Evolutionary conservation across 2,888 invertebrate species (phyloP).

Genomic region (Oscheius sp.): DNA sequence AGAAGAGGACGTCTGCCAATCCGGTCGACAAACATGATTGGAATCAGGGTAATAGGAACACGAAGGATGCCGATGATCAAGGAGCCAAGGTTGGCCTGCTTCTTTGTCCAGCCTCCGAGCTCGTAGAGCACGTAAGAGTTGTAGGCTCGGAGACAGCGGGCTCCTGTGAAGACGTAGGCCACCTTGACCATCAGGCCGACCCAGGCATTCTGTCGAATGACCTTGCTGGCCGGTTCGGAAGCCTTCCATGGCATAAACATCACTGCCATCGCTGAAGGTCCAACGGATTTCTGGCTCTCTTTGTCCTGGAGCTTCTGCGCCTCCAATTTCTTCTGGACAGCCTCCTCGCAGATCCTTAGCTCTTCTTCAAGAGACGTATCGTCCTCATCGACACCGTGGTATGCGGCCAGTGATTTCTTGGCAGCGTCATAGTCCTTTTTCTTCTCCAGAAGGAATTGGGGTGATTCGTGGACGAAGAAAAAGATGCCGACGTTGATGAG

Average conservation of each 20-base stretch:
- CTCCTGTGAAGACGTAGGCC: conserved; percentile 55
- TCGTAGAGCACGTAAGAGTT: conserved; percentile 46
- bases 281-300: conserved; percentile 1
- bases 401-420: conserved; percentile 41
- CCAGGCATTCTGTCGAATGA: conserved; percentile 46
- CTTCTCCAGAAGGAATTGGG: conserved; percentile 45
- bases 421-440: conserved; percentile 42
- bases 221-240: conserved; percentile 30
- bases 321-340: conserved; percentile 38
- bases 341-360: conserved; percentile 37
- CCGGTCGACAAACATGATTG: conserved; percentile 49
- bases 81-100: conserved; percentile 37
- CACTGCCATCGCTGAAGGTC: conserved; percentile 35
- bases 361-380: conserved; percentile 42
- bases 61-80: conserved; percentile 43
- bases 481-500: conserved; percentile 40
- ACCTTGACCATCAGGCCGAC: conserved; percentile 48
- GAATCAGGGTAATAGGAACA: conserved; percentile 47
- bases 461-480: conserved; percentile 44
- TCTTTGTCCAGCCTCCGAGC: conserved; percentile 39
- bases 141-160: conserved; percentile 47
- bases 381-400: conserved; percentile 48
- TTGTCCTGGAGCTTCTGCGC: conserved; percentile 19
- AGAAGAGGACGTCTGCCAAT: conserved; percentile 51
- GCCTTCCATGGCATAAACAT: conserved; percentile 50